Conservation (phyloP, 2,888 invertebrate genomes). For the Hypomecis atomaria region DNA sequence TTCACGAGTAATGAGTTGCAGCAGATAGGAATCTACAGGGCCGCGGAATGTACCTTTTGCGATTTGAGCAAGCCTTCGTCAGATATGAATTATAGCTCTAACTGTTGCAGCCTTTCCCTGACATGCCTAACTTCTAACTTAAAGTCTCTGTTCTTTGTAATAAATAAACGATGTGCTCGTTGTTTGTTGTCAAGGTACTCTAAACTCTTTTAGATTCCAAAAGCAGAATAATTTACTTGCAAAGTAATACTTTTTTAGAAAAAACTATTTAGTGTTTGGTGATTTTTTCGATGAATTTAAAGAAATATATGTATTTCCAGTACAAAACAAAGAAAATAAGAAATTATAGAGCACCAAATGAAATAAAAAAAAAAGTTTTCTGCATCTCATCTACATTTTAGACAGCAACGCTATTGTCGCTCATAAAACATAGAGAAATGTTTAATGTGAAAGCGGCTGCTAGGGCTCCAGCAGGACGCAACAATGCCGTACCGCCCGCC, state of each 20-base stretch:
- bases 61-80: conserved; percentile 21
- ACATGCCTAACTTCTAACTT: not conserved
- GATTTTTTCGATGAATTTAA: too few relatives aligned
- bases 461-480: conserved; percentile 21
- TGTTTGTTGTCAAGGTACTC: too few relatives aligned
- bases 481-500: conserved; percentile 31
- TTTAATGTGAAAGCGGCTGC: conserved; percentile 16
- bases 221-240: too few relatives aligned
- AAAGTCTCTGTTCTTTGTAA: too few relatives aligned
- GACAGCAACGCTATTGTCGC: not conserved
- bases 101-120: conserved; percentile 12
- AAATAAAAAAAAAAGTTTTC: too few relatives aligned
- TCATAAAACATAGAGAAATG: conserved; percentile 3
- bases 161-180: too few relatives aligned
- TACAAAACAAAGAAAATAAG: too few relatives aligned
- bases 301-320: too few relatives aligned
- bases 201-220: too few relatives aligned
- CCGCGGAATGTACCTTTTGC: conserved; percentile 27
- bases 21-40: conserved; percentile 32
- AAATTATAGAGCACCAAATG: too few relatives aligned
- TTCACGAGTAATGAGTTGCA: conserved; percentile 24
- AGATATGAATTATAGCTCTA: conserved; percentile 19
- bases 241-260: too few relatives aligned
- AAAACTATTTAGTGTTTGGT: too few relatives aligned
- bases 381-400: not conserved